phyloP scores from a whole-genome alignment of 2,888 invertebrate species.

The Polyommatus icarus region DNA sequence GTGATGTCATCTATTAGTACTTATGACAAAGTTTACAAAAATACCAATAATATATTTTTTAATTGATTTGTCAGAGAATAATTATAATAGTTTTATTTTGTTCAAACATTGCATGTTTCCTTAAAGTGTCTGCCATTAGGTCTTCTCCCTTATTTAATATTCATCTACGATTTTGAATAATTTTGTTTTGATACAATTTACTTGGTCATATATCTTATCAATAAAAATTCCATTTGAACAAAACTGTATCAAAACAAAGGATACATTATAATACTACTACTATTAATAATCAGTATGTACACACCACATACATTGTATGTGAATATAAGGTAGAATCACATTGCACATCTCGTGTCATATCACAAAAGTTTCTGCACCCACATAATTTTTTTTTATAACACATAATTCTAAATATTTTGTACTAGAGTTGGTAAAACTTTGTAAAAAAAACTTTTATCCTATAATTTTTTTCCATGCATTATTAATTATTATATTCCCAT shows the following conservation, averaged over 20 bases:
- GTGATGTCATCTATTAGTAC: no score
- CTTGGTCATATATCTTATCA: neutral
- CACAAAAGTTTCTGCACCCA: neutral
- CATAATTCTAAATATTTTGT: neutral
- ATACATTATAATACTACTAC: constrained; percentile 9
- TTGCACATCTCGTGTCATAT: neutral
- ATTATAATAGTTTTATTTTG: no score
- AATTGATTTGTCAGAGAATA: no score
- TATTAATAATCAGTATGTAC: neutral
- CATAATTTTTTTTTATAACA: no score
- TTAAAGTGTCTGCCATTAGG: no score
- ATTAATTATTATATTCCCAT: neutral
- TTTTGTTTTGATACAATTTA: constrained; percentile 10
- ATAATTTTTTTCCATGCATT: no score
- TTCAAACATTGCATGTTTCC: no score
- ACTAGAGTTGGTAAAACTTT: neutral
- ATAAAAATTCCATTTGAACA: neutral
- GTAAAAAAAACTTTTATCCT: neutral
- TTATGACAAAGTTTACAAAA: no score
- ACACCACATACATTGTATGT: constrained; percentile 23
- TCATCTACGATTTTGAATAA: neutral
- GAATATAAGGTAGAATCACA: constrained; percentile 25
- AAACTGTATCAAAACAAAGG: neutral
- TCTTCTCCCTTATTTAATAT: no score
- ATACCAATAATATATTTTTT: no score